These are phyloP conservation scores for Hylyphantes graminicola DNA, from an alignment of 1,140 invertebrate species.

Conservation along the genomic window DNA sequence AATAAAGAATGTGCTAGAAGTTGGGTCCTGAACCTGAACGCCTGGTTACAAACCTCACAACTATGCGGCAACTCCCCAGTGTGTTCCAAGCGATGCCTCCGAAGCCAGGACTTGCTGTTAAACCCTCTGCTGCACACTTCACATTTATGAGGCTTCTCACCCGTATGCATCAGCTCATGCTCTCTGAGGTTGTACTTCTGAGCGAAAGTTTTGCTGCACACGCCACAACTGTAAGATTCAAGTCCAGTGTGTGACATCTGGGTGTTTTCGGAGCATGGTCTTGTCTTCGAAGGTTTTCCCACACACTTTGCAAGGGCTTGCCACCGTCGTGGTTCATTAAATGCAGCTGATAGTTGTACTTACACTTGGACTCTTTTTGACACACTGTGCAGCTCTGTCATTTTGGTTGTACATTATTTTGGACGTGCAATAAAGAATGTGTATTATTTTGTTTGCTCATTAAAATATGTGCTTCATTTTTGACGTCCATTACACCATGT, in stretches of 20 bases:
- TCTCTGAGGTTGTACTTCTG: background rate
- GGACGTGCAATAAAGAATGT: no score
- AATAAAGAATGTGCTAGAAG: background rate
- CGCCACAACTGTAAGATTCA: slow-evolving; percentile 67
- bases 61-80: background rate
- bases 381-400: slow-evolving; percentile 64
- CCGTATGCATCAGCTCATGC: background rate
- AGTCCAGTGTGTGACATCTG: slow-evolving; percentile 67
- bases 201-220: slow-evolving; percentile 68
- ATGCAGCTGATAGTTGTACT: background rate
- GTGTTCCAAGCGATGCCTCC: background rate
- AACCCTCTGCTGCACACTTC: background rate
- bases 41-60: background rate
- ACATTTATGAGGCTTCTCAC: background rate
- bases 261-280: slow-evolving; percentile 67
- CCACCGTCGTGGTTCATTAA: background rate
- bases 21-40: background rate
- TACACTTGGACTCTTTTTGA: slow-evolving; percentile 67
- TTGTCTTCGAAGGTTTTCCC: slow-evolving; percentile 61
- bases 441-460: no score
- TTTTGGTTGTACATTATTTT: no score
- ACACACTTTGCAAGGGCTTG: background rate
- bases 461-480: no score
- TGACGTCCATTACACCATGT: no score
- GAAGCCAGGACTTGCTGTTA: background rate